Percentiles rank a stretch among this genome's conserved stretches.
Conservation (phyloP, 2,888 invertebrate genomes). For the Thereva unica region DNA sequence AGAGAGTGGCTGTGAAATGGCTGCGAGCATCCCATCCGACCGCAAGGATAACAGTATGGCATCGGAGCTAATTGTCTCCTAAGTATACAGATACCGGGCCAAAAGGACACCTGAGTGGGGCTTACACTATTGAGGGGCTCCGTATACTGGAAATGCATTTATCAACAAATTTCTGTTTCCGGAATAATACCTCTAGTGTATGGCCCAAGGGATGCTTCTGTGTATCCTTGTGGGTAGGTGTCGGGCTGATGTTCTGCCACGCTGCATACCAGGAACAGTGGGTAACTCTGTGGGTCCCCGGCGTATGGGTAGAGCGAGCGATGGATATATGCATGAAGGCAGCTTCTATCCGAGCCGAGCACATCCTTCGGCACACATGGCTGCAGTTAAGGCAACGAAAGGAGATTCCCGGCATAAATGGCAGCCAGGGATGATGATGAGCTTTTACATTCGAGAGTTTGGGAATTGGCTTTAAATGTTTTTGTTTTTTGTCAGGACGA, state of each 20-base stretch:
- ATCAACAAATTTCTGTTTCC: conserved; percentile 30
- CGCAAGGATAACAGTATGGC: conserved; percentile 22
- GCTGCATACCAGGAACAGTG: background rate
- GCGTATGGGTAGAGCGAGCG: conserved; percentile 15
- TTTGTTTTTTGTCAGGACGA: conserved; percentile 16
- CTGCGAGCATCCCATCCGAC: conserved; percentile 19
- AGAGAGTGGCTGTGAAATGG: conserved; percentile 8
- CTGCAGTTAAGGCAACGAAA: conserved; percentile 9
- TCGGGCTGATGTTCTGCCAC: background rate
- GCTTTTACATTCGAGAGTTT: conserved; percentile 16
- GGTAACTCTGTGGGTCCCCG: conserved; percentile 6
- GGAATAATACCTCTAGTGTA: conserved; percentile 14
- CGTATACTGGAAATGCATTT: conserved; percentile 32
- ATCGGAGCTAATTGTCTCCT: conserved; percentile 21
- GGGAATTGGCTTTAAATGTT: conserved; percentile 9
- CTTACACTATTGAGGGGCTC: conserved; percentile 17
- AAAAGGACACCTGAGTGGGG: conserved; percentile 13
- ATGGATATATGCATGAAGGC: background rate
- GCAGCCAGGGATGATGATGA: conserved; percentile 17
- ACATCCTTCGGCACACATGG: conserved; percentile 27
- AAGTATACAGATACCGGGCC: conserved; percentile 1
- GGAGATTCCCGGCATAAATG: conserved; percentile 16
- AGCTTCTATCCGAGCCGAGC: background rate
- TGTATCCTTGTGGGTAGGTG: conserved; percentile 2
- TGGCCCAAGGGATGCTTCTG: conserved; percentile 11